Conservation (phyloP, 2,888 invertebrate species). For the Heliconius cydno region DNA sequence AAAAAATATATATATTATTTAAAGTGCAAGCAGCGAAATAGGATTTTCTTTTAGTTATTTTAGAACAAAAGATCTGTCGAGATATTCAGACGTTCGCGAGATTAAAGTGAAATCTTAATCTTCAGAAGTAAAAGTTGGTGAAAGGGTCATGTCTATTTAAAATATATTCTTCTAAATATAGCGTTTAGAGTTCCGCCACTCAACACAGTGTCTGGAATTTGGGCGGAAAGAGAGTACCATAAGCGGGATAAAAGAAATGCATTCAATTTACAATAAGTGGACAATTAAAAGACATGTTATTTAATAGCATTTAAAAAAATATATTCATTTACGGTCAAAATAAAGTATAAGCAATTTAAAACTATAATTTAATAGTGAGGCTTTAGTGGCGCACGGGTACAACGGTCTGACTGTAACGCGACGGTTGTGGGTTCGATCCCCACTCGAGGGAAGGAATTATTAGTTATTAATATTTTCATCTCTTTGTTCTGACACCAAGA, state of each 20-base stretch:
- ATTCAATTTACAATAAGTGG: too few relatives aligned
- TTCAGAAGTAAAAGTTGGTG: background rate
- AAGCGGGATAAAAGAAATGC: too few relatives aligned
- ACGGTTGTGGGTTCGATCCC: background rate
- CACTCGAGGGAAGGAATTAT: background rate
- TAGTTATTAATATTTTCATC: background rate
- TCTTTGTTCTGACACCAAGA: background rate
- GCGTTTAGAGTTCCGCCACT: too few relatives aligned
- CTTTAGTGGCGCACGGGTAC: background rate
- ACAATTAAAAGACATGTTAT: too few relatives aligned
- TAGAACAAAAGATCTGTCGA: slow-evolving; percentile 18
- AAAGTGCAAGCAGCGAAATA: slow-evolving; percentile 1
- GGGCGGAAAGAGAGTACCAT: too few relatives aligned
- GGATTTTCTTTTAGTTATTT: slow-evolving; percentile 1
- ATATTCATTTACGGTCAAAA: too few relatives aligned
- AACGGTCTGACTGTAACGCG: background rate
- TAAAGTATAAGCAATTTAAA: too few relatives aligned
- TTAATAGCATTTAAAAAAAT: too few relatives aligned
- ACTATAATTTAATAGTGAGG: background rate
- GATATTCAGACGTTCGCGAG: slow-evolving; percentile 6
- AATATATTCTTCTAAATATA: background rate
- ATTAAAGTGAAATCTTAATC: slow-evolving; percentile 20
- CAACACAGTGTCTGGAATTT: too few relatives aligned
- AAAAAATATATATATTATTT: background rate
- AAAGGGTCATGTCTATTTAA: slow-evolving; percentile 12